A percentile compares a stretch with the other conserved stretches of the same genome.
These are phyloP conservation scores for Rhinogobio ventralis DNA, from an alignment of 2,797 vertebrate species.

Conservation along the genomic window DNA sequence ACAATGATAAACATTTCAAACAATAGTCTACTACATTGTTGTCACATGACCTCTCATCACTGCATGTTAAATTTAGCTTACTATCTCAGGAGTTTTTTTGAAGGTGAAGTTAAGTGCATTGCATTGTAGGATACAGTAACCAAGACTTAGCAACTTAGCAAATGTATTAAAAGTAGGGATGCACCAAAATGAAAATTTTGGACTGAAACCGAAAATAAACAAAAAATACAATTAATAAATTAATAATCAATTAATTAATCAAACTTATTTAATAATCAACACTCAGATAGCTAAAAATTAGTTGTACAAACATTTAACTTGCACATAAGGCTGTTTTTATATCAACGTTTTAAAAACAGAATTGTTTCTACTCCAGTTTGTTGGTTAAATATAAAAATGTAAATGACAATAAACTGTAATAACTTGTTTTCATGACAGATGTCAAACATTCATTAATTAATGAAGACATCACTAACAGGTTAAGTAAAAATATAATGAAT, in stretches of 20 bases:
- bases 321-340: neutral
- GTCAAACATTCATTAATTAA: too few species aligned
- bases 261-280: neutral
- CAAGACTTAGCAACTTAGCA: neutral
- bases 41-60: too few species aligned
- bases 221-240: neutral
- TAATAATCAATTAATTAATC: neutral
- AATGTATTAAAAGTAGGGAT: neutral
- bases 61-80: too few species aligned
- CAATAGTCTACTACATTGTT: too few species aligned
- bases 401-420: neutral
- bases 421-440: too few species aligned
- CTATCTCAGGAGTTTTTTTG: too few species aligned
- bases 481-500: neutral
- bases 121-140: neutral
- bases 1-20: too few species aligned
- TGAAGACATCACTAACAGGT: neutral
- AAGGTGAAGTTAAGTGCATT: neutral
- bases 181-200: neutral
- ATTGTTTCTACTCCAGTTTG: neutral
- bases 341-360: too few species aligned
- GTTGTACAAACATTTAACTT: neutral
- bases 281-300: neutral
- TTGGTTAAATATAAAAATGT: neutral
- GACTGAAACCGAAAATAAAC: neutral